Evolutionary conservation across 2,797 vertebrate species (phyloP).

Genomic region (Poecilia wingei): DNA sequence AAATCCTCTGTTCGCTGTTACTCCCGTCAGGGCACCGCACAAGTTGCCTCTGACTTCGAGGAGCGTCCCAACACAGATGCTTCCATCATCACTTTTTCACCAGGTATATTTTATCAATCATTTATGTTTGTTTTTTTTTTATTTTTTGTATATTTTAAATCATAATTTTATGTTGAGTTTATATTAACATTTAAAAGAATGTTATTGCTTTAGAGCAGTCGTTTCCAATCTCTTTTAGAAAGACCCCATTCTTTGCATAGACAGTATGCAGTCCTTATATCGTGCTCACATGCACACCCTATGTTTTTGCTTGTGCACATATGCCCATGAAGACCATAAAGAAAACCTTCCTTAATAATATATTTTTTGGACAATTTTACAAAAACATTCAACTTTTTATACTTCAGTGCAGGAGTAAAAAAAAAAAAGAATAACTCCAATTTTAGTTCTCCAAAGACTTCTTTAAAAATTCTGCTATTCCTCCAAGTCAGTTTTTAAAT

Average conservation of each 20-base stretch:
- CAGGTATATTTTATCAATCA: conserved; percentile 79
- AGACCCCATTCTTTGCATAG: background rate
- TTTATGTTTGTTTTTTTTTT: background rate
- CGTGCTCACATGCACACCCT: background rate
- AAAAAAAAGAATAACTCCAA: background rate
- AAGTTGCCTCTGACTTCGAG: conserved; percentile 91
- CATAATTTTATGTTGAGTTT: background rate
- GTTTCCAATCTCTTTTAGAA: background rate
- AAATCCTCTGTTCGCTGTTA: conserved; percentile 90
- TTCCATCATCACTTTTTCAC: conserved; percentile 87
- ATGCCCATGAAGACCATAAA: background rate
- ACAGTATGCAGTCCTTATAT: background rate
- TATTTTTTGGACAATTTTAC: background rate
- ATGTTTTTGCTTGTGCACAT: background rate
- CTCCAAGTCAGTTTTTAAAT: background rate
- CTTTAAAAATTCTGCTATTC: background rate
- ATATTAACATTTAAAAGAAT: background rate
- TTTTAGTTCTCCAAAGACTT: background rate
- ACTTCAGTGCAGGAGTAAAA: no score
- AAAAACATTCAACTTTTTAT: background rate
- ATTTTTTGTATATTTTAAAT: background rate
- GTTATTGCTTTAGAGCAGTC: background rate
- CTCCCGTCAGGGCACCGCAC: conserved; percentile 90
- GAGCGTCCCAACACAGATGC: conserved; percentile 92
- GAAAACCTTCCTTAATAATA: background rate